Conservation (phyloP, 1,140 invertebrate genomes). For the Anastatus disparis region DNA sequence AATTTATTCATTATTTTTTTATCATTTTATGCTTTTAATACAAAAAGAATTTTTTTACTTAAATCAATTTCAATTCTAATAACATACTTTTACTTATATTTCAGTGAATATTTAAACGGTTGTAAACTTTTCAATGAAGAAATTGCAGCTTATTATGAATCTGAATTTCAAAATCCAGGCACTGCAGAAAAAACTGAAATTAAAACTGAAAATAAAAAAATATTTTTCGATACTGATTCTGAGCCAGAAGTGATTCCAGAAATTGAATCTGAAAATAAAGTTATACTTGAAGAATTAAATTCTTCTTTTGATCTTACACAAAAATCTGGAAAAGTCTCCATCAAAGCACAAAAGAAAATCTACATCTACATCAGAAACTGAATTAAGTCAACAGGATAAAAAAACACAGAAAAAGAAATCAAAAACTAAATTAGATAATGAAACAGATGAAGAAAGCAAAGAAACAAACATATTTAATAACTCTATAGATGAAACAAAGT, state of each 20-base stretch:
- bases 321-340: neutral
- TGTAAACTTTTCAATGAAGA: slow-evolving; percentile 43
- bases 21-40: too few species aligned
- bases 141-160: slow-evolving; percentile 20
- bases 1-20: too few species aligned
- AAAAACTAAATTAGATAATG: neutral
- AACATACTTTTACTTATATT: too few species aligned
- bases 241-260: slow-evolving; percentile 8
- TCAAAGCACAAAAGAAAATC: slow-evolving; percentile 39
- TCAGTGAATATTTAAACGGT: slow-evolving; percentile 49
- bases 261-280: slow-evolving; percentile 5
- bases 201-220: slow-evolving; percentile 34
- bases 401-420: neutral
- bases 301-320: neutral
- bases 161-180: slow-evolving; percentile 29
- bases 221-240: slow-evolving; percentile 37
- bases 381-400: neutral
- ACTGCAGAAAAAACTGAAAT: slow-evolving; percentile 1
- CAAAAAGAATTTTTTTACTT: too few species aligned
- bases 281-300: slow-evolving; percentile 22
- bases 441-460: slow-evolving; percentile 6
- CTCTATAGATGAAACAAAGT: neutral
- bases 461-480: neutral
- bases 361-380: neutral
- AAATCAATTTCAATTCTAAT: too few species aligned